A percentile compares a stretch with the other conserved stretches of the same genome.
phyloP scores from a whole-genome alignment of 2,113 vertebrate species.

The Meles meles region DNA sequence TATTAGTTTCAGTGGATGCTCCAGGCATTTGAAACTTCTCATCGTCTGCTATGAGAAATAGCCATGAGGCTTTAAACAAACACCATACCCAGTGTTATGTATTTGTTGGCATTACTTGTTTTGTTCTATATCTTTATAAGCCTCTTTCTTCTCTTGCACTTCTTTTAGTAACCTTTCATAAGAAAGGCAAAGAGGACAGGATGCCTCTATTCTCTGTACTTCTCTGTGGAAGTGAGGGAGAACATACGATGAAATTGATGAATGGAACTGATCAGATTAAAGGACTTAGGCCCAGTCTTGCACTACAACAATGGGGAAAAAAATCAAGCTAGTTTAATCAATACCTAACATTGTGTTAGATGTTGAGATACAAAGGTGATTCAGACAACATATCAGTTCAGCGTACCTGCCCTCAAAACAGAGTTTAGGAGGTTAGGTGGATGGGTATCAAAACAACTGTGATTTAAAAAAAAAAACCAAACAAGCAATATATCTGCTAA shows the following conservation, averaged over 20 bases:
- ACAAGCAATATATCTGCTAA: background rate
- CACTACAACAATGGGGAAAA: background rate
- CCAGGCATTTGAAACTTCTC: background rate
- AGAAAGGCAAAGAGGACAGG: background rate
- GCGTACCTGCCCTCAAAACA: background rate
- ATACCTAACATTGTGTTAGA: background rate
- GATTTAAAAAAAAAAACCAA: background rate
- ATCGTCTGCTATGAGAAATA: background rate
- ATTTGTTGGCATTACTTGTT: background rate
- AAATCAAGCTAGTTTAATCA: background rate
- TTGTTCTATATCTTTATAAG: background rate
- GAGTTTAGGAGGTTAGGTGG: background rate
- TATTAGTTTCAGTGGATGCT: background rate
- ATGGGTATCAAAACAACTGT: background rate
- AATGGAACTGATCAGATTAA: background rate
- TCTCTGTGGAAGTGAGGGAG: background rate
- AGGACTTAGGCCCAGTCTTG: background rate
- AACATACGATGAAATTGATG: background rate
- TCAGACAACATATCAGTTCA: background rate
- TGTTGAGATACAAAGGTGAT: background rate
- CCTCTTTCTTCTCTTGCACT: background rate
- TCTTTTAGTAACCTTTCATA: background rate
- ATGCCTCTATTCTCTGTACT: background rate
- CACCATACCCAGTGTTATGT: no score
- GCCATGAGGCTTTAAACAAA: background rate